Evolutionary conservation across 2,797 vertebrate species (phyloP).

Genomic region (Synaphobranchus kaupii): DNA sequence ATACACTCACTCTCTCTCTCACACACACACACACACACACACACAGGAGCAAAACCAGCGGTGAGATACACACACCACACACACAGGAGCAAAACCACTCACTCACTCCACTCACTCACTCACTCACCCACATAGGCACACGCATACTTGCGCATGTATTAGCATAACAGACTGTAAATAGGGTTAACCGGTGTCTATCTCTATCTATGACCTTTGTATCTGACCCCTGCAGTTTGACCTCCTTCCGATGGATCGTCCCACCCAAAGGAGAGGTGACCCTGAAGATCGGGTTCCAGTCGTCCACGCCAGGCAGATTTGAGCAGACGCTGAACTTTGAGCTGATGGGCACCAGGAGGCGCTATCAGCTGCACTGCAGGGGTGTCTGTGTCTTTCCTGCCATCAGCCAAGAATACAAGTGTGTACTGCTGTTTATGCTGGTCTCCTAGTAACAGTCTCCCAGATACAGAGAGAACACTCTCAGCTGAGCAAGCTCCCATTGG

Average conservation of each 20-base stretch:
- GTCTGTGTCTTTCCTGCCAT: conserved; percentile 80
- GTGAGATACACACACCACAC: too few relatives aligned
- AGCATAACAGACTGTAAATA: not conserved
- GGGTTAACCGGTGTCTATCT: not conserved
- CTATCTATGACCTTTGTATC: not conserved
- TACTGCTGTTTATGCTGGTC: conserved; percentile 33
- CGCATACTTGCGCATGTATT: not conserved
- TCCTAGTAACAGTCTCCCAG: not conserved
- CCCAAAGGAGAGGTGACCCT: conserved; percentile 70
- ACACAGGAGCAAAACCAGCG: too few relatives aligned
- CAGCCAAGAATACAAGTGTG: conserved; percentile 79
- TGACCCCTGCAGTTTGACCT: conserved; percentile 68
- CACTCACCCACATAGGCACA: not conserved
- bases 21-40: too few relatives aligned
- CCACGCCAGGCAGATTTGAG: conserved; percentile 69
- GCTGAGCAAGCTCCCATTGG: not conserved
- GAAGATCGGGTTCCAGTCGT: conserved; percentile 78
- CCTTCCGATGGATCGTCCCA: conserved; percentile 85
- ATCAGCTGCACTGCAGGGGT: conserved; percentile 80
- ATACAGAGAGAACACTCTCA: not conserved
- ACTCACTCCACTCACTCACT: not conserved
- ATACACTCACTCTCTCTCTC: too few relatives aligned
- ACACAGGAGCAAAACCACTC: too few relatives aligned
- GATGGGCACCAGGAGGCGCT: conserved; percentile 72
- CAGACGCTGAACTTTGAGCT: conserved; percentile 85